A percentile compares a stretch with the other conserved stretches of the same genome.
These are phyloP conservation scores for Stegodyphus mimosarum DNA, from an alignment of 1,140 invertebrate species.

Conservation along the genomic window DNA sequence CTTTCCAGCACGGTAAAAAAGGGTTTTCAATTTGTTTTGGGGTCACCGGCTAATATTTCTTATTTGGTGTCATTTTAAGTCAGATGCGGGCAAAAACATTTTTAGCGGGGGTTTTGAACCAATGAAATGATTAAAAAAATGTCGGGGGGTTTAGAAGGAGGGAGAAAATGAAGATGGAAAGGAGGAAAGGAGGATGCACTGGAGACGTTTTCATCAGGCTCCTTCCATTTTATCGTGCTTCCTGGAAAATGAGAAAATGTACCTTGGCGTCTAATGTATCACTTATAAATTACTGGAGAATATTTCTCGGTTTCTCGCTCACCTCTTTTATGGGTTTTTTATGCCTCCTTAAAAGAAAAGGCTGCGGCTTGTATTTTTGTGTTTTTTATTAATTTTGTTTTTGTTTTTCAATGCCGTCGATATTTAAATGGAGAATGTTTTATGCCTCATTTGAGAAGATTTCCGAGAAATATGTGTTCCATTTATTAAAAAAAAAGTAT, in stretches of 20 bases:
- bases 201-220: constrained; percentile 30
- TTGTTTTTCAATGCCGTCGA: constrained; percentile 37
- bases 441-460: constrained; percentile 43
- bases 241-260: constrained; percentile 29
- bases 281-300: constrained; percentile 53
- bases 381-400: constrained; percentile 6
- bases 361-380: constrained; percentile 27
- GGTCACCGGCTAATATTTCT: constrained; percentile 54
- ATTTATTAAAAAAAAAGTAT: constrained; percentile 54
- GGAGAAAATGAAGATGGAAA: background rate
- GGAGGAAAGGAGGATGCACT: background rate
- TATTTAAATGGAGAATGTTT: constrained; percentile 55
- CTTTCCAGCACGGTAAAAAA: constrained; percentile 4
- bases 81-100: constrained; percentile 43
- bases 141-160: too few species aligned
- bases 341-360: constrained; percentile 22
- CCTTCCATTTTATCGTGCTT: constrained; percentile 14
- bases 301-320: constrained; percentile 37
- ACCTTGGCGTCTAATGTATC: constrained; percentile 46
- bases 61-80: constrained; percentile 40
- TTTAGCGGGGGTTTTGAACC: constrained; percentile 6
- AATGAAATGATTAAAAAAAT: background rate
- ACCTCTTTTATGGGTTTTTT: constrained; percentile 41
- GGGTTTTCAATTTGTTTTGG: constrained; percentile 54
- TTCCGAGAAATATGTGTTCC: constrained; percentile 33